These are phyloP conservation scores for Caenorhabditis inopinata DNA, from an alignment of 1,140 invertebrate genomes.

Conservation along the genomic window DNA sequence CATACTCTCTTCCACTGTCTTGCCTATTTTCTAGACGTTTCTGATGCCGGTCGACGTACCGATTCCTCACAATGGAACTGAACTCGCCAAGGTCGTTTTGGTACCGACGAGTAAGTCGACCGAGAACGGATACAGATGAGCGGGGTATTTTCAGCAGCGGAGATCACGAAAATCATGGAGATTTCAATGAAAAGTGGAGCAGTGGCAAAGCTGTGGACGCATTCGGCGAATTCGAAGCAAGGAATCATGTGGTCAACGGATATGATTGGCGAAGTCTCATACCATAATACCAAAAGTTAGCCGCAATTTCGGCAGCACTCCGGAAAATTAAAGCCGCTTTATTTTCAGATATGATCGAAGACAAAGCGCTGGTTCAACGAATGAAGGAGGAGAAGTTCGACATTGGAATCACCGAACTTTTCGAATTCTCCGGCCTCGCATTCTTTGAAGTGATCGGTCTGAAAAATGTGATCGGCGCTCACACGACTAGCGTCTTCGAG, in stretches of 20 bases:
- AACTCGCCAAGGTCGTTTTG: conserved; percentile 15
- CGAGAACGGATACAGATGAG: no score
- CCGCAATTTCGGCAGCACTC: no score
- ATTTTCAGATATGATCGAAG: background rate
- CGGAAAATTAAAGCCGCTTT: no score
- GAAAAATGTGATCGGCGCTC: background rate
- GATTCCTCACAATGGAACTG: conserved; percentile 21
- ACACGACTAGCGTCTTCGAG: conserved; percentile 18
- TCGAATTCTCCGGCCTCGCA: conserved; percentile 1
- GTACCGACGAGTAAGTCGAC: background rate
- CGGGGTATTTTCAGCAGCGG: background rate
- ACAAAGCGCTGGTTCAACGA: background rate
- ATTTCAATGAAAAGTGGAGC: background rate
- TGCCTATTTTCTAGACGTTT: conserved; percentile 5
- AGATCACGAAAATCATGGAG: background rate
- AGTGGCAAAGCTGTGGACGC: background rate
- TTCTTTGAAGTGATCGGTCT: conserved; percentile 11
- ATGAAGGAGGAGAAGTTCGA: conserved; percentile 17
- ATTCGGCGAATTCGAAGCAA: conserved; percentile 2
- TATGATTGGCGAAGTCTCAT: conserved; percentile 7
- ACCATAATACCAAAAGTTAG: conserved; percentile 9
- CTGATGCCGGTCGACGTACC: conserved; percentile 22
- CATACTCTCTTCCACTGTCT: no score
- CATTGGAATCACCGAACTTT: conserved; percentile 18
- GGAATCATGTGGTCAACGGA: conserved; percentile 24